A percentile compares a stretch with the other conserved stretches of the same genome.
Evolutionary conservation across 2,113 vertebrate species (phyloP).

Genomic region (Muntiacus reevesi): DNA sequence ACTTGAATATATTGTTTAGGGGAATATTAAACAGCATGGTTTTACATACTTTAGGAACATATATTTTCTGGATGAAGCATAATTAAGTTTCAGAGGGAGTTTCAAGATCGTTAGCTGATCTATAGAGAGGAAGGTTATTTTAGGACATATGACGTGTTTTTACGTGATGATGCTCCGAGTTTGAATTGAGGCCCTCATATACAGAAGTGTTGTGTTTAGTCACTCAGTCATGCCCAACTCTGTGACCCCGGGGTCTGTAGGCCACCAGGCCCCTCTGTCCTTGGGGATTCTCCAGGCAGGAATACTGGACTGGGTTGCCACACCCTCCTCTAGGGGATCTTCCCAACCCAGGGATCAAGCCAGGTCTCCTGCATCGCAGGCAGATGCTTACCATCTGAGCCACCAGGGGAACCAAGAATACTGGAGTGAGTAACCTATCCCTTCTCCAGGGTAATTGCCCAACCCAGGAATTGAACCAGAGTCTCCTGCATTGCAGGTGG

Average conservation of each 20-base stretch:
- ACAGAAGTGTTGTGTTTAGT: background rate
- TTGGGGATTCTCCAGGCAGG: background rate
- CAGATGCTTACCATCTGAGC: background rate
- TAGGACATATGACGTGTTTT: background rate
- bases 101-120: background rate
- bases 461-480: background rate
- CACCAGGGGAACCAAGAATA: background rate
- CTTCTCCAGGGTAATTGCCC: background rate
- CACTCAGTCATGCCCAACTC: background rate
- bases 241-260: background rate
- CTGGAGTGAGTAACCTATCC: background rate
- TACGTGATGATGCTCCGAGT: background rate
- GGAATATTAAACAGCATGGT: background rate
- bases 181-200: background rate
- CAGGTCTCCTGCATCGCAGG: background rate
- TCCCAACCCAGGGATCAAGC: background rate
- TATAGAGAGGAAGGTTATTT: background rate
- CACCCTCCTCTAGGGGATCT: background rate
- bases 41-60: background rate
- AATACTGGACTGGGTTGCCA: background rate
- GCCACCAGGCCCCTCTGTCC: background rate
- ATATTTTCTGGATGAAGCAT: background rate
- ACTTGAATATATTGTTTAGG: background rate
- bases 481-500: background rate
- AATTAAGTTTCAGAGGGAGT: background rate